Percentiles rank a stretch among this genome's conserved stretches.
Evolutionary conservation across 2,888 invertebrate species (phyloP).

Genomic region (Gymnoscelis rufifasciata): DNA sequence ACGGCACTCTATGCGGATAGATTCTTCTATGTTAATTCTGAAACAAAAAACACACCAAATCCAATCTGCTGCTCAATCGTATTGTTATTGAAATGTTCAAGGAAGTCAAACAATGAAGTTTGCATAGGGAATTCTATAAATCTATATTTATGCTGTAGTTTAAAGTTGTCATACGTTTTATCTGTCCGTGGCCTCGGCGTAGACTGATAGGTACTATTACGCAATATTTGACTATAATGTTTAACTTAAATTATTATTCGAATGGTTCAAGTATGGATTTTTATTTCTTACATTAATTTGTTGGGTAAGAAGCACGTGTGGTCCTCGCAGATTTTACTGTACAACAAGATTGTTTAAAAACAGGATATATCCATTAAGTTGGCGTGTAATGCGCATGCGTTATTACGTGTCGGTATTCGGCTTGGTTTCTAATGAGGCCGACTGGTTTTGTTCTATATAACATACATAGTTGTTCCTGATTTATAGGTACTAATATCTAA

Average conservation of each 20-base stretch:
- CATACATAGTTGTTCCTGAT: no score
- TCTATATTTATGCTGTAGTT: no score
- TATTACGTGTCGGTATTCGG: constrained; percentile 22
- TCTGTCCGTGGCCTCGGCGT: constrained; percentile 37
- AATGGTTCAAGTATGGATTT: background rate
- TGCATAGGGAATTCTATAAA: no score
- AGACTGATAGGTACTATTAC: constrained; percentile 41
- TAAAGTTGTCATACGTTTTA: constrained; percentile 36
- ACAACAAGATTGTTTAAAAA: constrained; percentile 1
- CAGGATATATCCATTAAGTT: constrained; percentile 25
- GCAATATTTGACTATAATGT: constrained; percentile 25
- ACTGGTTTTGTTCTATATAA: background rate
- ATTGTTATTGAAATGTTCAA: no score
- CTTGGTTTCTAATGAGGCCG: background rate
- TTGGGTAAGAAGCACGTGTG: background rate
- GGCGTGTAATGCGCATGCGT: constrained; percentile 41
- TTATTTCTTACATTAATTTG: background rate
- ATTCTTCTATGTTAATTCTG: background rate
- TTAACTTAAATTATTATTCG: no score
- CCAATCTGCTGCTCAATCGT: no score
- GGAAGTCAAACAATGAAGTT: no score
- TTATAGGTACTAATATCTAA: no score
- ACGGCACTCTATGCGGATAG: constrained; percentile 22
- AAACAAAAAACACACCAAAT: no score
- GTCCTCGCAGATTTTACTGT: background rate